Evolutionary conservation across 2,797 vertebrate species (phyloP).

Genomic region (Tachyglossus aculeatus): DNA sequence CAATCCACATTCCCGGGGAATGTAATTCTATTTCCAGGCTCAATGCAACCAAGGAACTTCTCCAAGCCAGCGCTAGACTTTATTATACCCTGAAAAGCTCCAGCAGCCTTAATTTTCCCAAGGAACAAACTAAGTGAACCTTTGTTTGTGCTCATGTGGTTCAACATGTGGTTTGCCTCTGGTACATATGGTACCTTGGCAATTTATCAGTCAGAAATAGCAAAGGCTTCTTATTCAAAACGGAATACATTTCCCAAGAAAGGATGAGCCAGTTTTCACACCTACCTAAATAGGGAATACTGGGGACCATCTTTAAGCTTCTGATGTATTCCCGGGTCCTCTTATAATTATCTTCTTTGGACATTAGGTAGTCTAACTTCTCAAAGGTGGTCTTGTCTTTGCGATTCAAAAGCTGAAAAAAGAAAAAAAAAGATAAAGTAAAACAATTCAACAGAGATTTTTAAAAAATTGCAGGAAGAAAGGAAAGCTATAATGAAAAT

Average conservation of each 20-base stretch:
- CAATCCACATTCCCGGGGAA: no score
- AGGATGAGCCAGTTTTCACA: conserved; percentile 21
- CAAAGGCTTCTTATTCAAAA: conserved; percentile 21
- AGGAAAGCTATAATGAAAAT: neutral
- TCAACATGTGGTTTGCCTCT: neutral
- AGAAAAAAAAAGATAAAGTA: conserved; percentile 27
- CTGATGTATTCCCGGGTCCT: conserved; percentile 90
- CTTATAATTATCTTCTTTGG: conserved; percentile 95
- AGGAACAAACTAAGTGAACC: conserved; percentile 8
- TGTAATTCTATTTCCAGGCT: neutral
- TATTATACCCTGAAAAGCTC: neutral
- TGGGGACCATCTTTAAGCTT: conserved; percentile 92
- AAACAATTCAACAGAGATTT: neutral
- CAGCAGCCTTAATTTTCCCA: neutral
- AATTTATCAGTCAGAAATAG: conserved; percentile 23
- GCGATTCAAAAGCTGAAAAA: conserved; percentile 86
- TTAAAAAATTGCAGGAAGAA: neutral
- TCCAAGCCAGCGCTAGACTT: neutral
- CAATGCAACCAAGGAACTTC: neutral
- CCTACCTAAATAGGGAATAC: conserved; percentile 93
- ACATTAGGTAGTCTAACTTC: conserved; percentile 91
- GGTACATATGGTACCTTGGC: neutral
- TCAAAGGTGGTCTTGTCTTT: conserved; percentile 95
- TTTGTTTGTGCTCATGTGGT: neutral
- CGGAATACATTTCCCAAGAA: conserved; percentile 17